Percentiles rank a stretch among this genome's conserved stretches.
Evolutionary conservation across 2,797 vertebrate genomes (phyloP).

Genomic region (Leuciscus waleckii): DNA sequence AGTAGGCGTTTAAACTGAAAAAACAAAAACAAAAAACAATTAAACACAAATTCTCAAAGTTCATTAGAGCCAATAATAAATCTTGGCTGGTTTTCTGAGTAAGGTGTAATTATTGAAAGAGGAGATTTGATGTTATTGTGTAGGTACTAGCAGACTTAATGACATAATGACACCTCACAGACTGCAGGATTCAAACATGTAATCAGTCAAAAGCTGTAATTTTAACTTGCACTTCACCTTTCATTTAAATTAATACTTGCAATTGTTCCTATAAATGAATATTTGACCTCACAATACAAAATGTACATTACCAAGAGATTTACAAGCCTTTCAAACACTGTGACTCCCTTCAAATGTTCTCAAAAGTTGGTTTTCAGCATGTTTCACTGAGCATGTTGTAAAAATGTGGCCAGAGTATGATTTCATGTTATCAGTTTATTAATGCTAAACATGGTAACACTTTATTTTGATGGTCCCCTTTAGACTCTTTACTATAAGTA

Average conservation of each 20-base stretch:
- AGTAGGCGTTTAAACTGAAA: background rate
- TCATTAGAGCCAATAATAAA: conserved; percentile 11
- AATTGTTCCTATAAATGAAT: background rate
- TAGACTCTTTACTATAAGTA: background rate
- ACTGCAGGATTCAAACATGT: background rate
- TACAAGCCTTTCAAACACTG: background rate
- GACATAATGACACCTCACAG: conserved; percentile 38
- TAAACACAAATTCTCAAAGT: background rate
- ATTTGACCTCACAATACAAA: conserved; percentile 1
- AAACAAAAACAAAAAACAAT: background rate
- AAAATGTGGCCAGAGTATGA: background rate
- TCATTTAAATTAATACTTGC: background rate
- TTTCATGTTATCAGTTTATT: background rate
- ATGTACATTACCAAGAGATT: background rate
- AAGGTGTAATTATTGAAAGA: conserved; percentile 16
- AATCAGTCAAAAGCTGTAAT: conserved; percentile 18
- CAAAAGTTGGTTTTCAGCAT: background rate
- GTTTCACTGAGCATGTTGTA: background rate
- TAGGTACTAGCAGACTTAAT: conserved; percentile 23
- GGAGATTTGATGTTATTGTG: conserved; percentile 13
- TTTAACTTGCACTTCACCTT: conserved; percentile 5
- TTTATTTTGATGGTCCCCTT: background rate
- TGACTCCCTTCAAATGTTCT: background rate
- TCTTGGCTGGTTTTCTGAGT: conserved; percentile 8
- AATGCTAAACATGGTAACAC: background rate